phyloP scores from a whole-genome alignment of 1,140 invertebrate species.

The Nixonia krombeini region DNA sequence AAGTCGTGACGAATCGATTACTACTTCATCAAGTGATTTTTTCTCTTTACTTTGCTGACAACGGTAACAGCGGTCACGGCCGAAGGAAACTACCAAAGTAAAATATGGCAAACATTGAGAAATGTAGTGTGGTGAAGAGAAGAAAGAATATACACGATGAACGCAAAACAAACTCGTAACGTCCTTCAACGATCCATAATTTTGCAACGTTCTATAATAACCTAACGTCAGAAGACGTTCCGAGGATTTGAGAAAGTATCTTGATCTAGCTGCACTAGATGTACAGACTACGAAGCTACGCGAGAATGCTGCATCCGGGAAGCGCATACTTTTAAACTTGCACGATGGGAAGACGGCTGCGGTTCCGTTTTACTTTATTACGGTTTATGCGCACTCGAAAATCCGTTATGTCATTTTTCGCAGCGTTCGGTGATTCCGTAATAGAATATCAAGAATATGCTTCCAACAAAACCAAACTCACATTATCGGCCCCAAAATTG shows the following conservation, averaged over 20 bases:
- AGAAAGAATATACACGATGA: slow-evolving; percentile 41
- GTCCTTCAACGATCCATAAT: slow-evolving; percentile 66
- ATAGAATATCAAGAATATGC: slow-evolving; percentile 9
- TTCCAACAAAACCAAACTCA: slow-evolving; percentile 15
- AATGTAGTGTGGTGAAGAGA: slow-evolving; percentile 10
- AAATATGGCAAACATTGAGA: slow-evolving; percentile 28
- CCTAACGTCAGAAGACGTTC: slow-evolving; percentile 30
- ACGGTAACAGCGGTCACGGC: slow-evolving; percentile 36
- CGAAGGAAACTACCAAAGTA: slow-evolving; percentile 18
- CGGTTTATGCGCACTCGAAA: slow-evolving; percentile 46
- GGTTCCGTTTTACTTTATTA: slow-evolving; percentile 26
- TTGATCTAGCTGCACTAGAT: slow-evolving; percentile 14
- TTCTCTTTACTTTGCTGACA: slow-evolving; percentile 34
- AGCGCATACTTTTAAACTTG: slow-evolving; percentile 17
- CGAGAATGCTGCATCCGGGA: slow-evolving; percentile 26
- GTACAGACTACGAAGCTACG: slow-evolving; percentile 1
- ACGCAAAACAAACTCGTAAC: slow-evolving; percentile 66
- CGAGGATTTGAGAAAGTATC: slow-evolving; percentile 3
- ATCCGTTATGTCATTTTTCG: slow-evolving; percentile 28
- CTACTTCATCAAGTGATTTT: slow-evolving; percentile 24
- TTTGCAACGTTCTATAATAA: slow-evolving; percentile 66
- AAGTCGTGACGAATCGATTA: no score
- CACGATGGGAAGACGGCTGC: slow-evolving; percentile 5
- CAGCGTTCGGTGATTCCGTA: slow-evolving; percentile 8
- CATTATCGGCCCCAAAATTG: slow-evolving; percentile 15